These are phyloP conservation scores for Stichodactyla mertensii DNA, from an alignment of 64 coral and sea anemone genomes.

Conservation along the genomic window DNA sequence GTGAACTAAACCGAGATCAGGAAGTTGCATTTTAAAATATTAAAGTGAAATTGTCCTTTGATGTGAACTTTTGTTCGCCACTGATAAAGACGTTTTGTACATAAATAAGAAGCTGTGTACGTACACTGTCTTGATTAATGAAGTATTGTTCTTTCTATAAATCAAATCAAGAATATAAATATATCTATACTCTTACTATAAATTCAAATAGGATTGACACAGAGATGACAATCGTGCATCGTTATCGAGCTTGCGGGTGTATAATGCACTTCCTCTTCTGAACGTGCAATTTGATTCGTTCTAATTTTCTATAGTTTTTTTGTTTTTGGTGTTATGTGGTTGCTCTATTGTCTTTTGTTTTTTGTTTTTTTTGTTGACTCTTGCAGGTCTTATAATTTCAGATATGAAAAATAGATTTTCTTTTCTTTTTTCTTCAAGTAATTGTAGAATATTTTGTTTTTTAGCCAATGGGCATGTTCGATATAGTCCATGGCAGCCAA, in stretches of 20 bases:
- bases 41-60: not conserved
- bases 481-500: constrained; percentile 66
- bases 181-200: no score
- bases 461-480: constrained; percentile 69
- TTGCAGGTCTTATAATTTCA: no score
- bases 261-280: no score
- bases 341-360: no score
- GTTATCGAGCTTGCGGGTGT: no score
- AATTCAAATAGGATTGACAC: not conserved
- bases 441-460: no score
- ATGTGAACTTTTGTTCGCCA: not conserved
- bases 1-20: no score
- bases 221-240: not conserved
- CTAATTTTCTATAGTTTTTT: no score
- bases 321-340: no score
- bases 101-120: not conserved
- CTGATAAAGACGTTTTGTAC: not conserved
- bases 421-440: not conserved
- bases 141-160: not conserved
- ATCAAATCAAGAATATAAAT: not conserved
- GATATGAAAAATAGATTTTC: no score
- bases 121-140: not conserved
- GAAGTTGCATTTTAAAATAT: not conserved
- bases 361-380: no score
- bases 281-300: no score